Evolutionary conservation across 2,888 invertebrate genomes (phyloP).

Genomic region (Idaea biselata): DNA sequence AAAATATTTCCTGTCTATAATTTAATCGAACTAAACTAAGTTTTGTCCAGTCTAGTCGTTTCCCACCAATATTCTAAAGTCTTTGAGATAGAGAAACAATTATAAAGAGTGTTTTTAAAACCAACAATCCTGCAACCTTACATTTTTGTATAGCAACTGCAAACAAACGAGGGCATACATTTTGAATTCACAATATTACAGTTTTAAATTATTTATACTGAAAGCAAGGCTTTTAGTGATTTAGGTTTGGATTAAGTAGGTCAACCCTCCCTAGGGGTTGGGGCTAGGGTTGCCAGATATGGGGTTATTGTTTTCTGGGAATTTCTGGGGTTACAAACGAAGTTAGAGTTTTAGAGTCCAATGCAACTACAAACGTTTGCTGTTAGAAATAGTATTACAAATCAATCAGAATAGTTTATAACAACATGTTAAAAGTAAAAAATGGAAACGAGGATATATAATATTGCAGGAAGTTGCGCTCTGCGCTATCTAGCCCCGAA

Average conservation of each 20-base stretch:
- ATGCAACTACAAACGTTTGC: no score
- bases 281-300: no score
- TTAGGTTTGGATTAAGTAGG: slow-evolving; percentile 24
- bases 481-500: not conserved
- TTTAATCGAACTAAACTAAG: no score
- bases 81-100: not conserved
- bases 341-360: no score
- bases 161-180: slow-evolving; percentile 12
- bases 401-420: no score
- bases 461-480: not conserved
- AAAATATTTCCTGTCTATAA: no score
- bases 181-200: slow-evolving; percentile 15
- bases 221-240: slow-evolving; percentile 27
- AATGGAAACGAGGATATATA: no score
- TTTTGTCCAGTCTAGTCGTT: not conserved
- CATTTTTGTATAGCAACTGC: not conserved
- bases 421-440: no score
- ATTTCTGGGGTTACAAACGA: no score
- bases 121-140: not conserved
- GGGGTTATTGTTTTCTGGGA: no score
- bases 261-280: slow-evolving; percentile 6
- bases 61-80: not conserved
- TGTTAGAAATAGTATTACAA: no score
- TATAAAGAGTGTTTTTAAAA: not conserved
- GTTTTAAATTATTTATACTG: slow-evolving; percentile 28